A percentile compares a stretch with the other conserved stretches of the same genome.
phyloP scores from a whole-genome alignment of 1,140 invertebrate species.

The Drosophila burlai region DNA sequence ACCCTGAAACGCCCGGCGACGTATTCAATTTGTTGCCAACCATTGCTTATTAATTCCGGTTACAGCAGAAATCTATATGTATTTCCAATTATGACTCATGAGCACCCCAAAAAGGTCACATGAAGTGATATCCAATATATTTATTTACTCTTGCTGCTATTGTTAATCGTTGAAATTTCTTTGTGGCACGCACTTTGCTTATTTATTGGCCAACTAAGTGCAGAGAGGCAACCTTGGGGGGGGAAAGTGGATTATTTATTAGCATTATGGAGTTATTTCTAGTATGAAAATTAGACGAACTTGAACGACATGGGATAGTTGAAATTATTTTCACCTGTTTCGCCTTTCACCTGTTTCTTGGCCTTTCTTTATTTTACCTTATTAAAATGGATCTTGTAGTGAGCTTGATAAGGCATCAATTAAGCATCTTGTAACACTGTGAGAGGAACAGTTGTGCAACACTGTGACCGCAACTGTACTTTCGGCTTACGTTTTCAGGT shows the following conservation, averaged over 20 bases:
- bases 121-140: constrained; percentile 8
- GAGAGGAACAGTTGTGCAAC: constrained; percentile 5
- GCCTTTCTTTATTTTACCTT: neutral
- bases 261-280: constrained; percentile 3
- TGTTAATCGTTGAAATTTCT: constrained; percentile 25
- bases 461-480: constrained; percentile 1
- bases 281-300: constrained; percentile 11
- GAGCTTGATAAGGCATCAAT: neutral
- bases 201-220: constrained; percentile 21
- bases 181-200: constrained; percentile 24
- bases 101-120: constrained; percentile 21
- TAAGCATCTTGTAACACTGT: neutral
- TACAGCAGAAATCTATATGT: neutral
- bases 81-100: constrained; percentile 34
- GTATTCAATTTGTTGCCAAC: constrained; percentile 21
- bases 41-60: constrained; percentile 4
- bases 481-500: constrained; percentile 2
- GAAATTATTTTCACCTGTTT: neutral
- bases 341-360: neutral
- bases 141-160: constrained; percentile 3
- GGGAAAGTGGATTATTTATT: constrained; percentile 36
- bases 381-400: neutral
- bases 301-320: constrained; percentile 1
- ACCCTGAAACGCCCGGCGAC: constrained; percentile 29
- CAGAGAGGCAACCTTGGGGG: neutral